phyloP scores from a whole-genome alignment of 2,797 vertebrate species.

The Florisuga fusca region DNA sequence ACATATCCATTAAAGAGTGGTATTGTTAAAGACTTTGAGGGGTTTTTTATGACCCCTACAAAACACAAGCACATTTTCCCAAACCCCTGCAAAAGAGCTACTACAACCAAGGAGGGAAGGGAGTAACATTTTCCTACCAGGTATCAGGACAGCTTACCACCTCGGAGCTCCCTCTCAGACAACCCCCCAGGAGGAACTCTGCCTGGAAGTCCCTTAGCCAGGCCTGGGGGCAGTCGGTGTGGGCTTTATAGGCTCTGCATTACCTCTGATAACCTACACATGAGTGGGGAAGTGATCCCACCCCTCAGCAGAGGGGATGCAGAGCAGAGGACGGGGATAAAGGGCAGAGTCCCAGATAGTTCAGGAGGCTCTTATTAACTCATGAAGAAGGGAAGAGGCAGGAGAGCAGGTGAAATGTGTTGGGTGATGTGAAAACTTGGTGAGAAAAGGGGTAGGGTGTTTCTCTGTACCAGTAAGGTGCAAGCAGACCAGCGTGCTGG shows the following conservation, averaged over 20 bases:
- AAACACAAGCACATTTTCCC: neutral
- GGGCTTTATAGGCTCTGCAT: accelerated
- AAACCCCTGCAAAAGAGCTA: accelerated
- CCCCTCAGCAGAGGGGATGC: neutral
- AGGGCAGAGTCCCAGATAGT: neutral
- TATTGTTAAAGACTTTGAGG: neutral
- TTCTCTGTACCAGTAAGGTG: neutral
- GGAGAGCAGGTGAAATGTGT: neutral
- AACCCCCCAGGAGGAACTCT: accelerated
- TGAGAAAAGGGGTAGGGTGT: neutral
- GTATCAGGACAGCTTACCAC: accelerated
- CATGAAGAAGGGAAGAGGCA: neutral
- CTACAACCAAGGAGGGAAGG: neutral
- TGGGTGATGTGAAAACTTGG: accelerated
- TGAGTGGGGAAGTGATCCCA: accelerated
- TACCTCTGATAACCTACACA: neutral
- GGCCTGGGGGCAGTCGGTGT: accelerated
- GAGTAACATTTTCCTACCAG: neutral
- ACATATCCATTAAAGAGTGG: neutral
- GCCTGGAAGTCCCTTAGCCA: accelerated
- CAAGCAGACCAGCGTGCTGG: neutral
- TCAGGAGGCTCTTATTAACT: accelerated
- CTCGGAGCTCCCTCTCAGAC: accelerated
- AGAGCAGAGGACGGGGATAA: too few relatives aligned
- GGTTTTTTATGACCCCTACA: neutral